phyloP scores from a whole-genome alignment of 2,113 vertebrate genomes.

The Carassius auratus region DNA sequence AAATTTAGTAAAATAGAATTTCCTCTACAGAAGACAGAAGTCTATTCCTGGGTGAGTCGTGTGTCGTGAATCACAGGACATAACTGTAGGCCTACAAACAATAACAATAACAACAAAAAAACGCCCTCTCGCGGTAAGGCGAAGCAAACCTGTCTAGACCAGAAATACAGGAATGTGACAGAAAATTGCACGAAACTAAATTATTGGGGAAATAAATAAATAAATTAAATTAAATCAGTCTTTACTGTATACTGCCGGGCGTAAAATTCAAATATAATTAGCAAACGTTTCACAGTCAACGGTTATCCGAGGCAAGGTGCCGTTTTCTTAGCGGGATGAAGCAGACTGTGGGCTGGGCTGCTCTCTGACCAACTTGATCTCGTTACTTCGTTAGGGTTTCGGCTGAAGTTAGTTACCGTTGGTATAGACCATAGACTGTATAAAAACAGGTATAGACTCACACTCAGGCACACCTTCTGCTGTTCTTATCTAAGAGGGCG shows the following conservation, averaged over 20 bases:
- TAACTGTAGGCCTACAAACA: no score
- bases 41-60: no score
- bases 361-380: not conserved
- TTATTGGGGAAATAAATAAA: not conserved
- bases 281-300: not conserved
- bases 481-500: slow-evolving; percentile 55
- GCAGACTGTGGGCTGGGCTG: not conserved
- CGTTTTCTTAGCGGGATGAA: not conserved
- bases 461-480: slow-evolving; percentile 48
- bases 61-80: no score
- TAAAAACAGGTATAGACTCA: not conserved
- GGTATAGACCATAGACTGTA: not conserved
- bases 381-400: not conserved
- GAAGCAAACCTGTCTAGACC: not conserved
- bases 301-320: not conserved
- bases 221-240: not conserved
- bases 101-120: not conserved
- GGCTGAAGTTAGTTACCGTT: slow-evolving; percentile 23
- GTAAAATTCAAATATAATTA: not conserved
- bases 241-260: not conserved
- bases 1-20: no score
- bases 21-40: no score
- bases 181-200: not conserved
- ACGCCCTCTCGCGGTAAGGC: not conserved
- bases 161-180: not conserved